These are phyloP conservation scores for Dissostichus mawsoni DNA, from an alignment of 2,113 vertebrate species.

Conservation along the genomic window DNA sequence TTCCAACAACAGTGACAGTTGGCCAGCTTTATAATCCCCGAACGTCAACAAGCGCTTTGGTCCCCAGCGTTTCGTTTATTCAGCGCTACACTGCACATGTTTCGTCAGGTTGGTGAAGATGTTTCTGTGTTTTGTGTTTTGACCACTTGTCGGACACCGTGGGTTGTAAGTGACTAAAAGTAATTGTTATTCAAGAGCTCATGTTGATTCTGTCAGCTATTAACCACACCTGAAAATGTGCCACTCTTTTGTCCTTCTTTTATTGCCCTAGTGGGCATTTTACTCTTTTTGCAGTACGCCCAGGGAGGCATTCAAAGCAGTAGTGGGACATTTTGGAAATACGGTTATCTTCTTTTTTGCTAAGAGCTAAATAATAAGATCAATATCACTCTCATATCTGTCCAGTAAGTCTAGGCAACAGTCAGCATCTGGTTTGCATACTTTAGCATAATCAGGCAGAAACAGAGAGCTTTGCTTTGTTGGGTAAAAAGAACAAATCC, in stretches of 20 bases:
- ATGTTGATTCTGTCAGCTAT: constrained; percentile 31
- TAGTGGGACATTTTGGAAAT: constrained; percentile 1
- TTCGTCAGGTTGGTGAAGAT: too few species aligned
- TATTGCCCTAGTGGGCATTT: constrained; percentile 6
- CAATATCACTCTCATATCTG: not conserved
- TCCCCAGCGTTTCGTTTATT: too few species aligned
- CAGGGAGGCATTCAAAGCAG: constrained; percentile 12
- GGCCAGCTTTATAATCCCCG: too few species aligned
- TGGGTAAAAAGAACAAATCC: not conserved
- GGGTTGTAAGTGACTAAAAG: not conserved
- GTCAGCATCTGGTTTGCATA: not conserved
- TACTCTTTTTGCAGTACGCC: not conserved
- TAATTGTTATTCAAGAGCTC: not conserved
- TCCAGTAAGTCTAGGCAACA: not conserved
- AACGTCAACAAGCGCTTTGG: too few species aligned
- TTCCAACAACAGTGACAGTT: too few species aligned
- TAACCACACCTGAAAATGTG: not conserved
- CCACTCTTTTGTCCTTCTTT: not conserved
- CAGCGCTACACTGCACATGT: too few species aligned
- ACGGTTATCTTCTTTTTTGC: not conserved
- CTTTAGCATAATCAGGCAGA: not conserved
- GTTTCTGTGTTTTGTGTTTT: too few species aligned
- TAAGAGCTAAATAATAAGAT: constrained; percentile 16
- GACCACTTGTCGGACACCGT: too few species aligned
- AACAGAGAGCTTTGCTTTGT: not conserved